Evolutionary conservation across 2,113 vertebrate genomes (phyloP).

Genomic region (Balaenoptera acutorostrata): DNA sequence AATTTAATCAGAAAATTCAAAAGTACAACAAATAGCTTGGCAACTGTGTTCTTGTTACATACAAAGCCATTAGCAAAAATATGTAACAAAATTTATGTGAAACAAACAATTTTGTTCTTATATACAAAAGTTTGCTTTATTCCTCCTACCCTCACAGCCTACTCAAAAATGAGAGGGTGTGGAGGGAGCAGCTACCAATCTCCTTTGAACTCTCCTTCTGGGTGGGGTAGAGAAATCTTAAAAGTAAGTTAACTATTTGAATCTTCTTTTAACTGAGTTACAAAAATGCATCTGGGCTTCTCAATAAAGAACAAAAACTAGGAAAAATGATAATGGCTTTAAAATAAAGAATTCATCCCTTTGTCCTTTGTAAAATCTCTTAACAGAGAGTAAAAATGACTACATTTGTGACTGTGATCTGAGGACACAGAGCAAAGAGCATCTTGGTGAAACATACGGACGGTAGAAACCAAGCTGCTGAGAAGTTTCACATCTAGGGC

Average conservation of each 20-base stretch:
- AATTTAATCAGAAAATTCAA: conserved; percentile 63
- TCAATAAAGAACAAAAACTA: not conserved
- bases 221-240: not conserved
- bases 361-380: not conserved
- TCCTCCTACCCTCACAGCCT: not conserved
- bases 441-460: conserved; percentile 78
- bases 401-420: conserved; percentile 57
- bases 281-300: conserved; percentile 33
- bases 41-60: conserved; percentile 71
- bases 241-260: not conserved
- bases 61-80: conserved; percentile 75
- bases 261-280: not conserved
- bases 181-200: not conserved
- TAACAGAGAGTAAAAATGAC: not conserved
- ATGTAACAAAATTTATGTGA: conserved; percentile 70
- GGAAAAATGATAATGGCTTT: not conserved
- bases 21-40: conserved; percentile 70
- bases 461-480: conserved; percentile 75
- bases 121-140: conserved; percentile 55
- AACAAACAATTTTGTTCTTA: conserved; percentile 55
- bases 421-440: conserved; percentile 63
- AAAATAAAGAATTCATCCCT: conserved; percentile 48
- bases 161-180: not conserved
- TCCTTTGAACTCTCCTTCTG: not conserved
- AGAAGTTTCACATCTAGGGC: conserved; percentile 67